phyloP scores from a whole-genome alignment of 2,888 invertebrate species.

The Axea sp. region DNA sequence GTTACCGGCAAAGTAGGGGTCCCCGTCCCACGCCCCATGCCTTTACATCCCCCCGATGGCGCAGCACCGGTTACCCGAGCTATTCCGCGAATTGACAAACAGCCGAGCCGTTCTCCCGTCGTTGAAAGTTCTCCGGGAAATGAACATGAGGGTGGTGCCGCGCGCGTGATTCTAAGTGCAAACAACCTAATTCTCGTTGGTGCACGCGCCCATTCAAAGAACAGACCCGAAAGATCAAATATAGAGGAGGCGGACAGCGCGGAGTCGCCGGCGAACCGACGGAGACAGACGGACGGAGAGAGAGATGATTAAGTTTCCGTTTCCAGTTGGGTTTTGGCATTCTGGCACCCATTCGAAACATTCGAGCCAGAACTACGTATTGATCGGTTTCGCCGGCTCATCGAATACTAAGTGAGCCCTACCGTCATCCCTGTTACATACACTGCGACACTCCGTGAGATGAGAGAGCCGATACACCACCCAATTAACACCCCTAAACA shows the following conservation, averaged over 20 bases:
- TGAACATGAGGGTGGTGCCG: slow-evolving; percentile 24
- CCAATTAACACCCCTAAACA: slow-evolving; percentile 76
- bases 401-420: slow-evolving; percentile 73
- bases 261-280: slow-evolving; percentile 54
- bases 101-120: slow-evolving; percentile 7
- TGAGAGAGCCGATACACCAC: slow-evolving; percentile 73
- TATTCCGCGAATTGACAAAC: slow-evolving; percentile 25
- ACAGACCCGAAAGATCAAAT: slow-evolving; percentile 53
- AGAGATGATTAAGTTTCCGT: slow-evolving; percentile 68
- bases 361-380: slow-evolving; percentile 72
- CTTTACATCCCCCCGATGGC: neutral
- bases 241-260: slow-evolving; percentile 55
- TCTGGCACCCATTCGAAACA: slow-evolving; percentile 69
- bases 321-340: slow-evolving; percentile 67
- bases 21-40: no score
- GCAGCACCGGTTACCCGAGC: neutral
- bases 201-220: slow-evolving; percentile 53
- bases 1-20: no score
- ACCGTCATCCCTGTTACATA: slow-evolving; percentile 68
- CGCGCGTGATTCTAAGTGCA: slow-evolving; percentile 50
- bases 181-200: slow-evolving; percentile 51
- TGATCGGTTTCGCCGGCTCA: slow-evolving; percentile 74
- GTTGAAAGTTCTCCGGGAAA: slow-evolving; percentile 3
- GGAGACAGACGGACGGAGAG: slow-evolving; percentile 61
- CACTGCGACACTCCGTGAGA: slow-evolving; percentile 70